Percentiles rank a stretch among this genome's conserved stretches.
Conservation (phyloP, 2,797 vertebrate species). For the Ctenopoma multispine region DNA sequence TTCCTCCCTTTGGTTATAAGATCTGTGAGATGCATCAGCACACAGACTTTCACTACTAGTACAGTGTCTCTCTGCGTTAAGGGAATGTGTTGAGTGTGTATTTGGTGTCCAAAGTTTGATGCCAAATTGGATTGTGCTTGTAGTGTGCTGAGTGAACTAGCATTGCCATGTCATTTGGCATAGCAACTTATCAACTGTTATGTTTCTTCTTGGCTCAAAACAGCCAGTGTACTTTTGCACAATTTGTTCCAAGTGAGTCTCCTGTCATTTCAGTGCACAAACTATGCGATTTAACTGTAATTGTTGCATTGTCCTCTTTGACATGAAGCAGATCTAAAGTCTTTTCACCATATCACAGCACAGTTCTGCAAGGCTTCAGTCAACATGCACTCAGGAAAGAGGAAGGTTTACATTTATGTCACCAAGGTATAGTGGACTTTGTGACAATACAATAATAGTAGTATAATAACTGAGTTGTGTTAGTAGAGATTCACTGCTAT, state of each 20-base stretch:
- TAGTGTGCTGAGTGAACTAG: slow-evolving; percentile 18
- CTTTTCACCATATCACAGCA: not conserved
- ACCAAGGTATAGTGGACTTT: not conserved
- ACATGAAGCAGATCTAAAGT: slow-evolving; percentile 1
- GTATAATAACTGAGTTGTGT: too few relatives aligned
- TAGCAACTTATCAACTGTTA: slow-evolving; percentile 15
- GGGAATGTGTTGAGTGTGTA: slow-evolving; percentile 3
- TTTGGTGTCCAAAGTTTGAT: slow-evolving; percentile 33
- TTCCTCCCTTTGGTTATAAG: slow-evolving; percentile 25
- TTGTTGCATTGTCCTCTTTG: slow-evolving; percentile 6
- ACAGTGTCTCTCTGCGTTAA: slow-evolving; percentile 11
- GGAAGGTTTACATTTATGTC: not conserved
- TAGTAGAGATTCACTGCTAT: too few relatives aligned
- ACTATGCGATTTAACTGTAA: slow-evolving; percentile 1
- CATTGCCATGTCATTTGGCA: slow-evolving; percentile 28
- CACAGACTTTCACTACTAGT: slow-evolving; percentile 14
- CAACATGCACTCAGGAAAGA: not conserved
- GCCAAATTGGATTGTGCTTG: slow-evolving; percentile 28
- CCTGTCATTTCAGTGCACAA: slow-evolving; percentile 11
- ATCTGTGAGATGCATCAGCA: slow-evolving; percentile 21
- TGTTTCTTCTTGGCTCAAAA: slow-evolving; percentile 28
- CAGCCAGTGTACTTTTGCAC: slow-evolving; percentile 1
- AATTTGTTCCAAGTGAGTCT: slow-evolving; percentile 40
- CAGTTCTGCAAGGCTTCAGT: not conserved
- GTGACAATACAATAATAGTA: too few relatives aligned